phyloP scores from a whole-genome alignment of 2,888 invertebrate species.

The Eurytoma adleriae region DNA sequence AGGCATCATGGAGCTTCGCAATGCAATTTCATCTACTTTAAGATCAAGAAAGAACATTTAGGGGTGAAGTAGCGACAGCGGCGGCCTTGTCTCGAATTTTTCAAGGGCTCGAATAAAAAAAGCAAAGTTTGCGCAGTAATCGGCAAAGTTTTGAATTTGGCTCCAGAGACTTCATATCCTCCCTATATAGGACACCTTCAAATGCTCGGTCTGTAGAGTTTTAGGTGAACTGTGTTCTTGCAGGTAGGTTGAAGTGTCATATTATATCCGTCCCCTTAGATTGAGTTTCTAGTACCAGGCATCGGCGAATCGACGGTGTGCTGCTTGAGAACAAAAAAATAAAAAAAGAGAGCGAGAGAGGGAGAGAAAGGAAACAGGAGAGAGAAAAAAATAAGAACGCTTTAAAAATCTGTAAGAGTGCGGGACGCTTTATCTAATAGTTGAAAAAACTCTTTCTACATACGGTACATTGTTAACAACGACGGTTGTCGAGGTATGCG shows the following conservation, averaged over 20 bases:
- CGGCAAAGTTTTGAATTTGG: conserved; percentile 56
- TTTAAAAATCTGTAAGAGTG: conserved; percentile 69
- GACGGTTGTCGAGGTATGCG: conserved; percentile 50
- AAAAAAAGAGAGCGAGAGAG: conserved; percentile 4
- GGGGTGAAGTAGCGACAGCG: conserved; percentile 47
- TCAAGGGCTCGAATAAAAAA: conserved; percentile 48
- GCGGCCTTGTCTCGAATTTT: conserved; percentile 51
- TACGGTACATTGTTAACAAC: conserved; percentile 62
- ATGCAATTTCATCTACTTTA: conserved; percentile 58
- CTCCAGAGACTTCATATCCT: conserved; percentile 58
- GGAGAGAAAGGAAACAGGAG: conserved; percentile 22
- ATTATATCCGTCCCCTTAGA: conserved; percentile 75
- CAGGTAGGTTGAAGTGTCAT: conserved; percentile 68
- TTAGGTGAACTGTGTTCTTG: conserved; percentile 61
- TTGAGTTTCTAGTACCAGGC: conserved; percentile 65
- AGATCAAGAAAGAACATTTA: conserved; percentile 52
- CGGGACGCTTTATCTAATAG: conserved; percentile 72
- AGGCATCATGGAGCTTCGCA: conserved; percentile 58
- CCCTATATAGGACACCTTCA: conserved; percentile 58
- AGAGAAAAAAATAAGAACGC: conserved; percentile 56
- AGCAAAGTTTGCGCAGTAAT: conserved; percentile 51
- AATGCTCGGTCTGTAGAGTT: conserved; percentile 59
- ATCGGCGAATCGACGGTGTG: conserved; percentile 65
- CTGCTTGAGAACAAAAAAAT: conserved; percentile 62
- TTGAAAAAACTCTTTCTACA: conserved; percentile 68